Base-by-base conservation (phyloP, 2,888 invertebrate species). In the Dysmachus trigonus region DNA sequence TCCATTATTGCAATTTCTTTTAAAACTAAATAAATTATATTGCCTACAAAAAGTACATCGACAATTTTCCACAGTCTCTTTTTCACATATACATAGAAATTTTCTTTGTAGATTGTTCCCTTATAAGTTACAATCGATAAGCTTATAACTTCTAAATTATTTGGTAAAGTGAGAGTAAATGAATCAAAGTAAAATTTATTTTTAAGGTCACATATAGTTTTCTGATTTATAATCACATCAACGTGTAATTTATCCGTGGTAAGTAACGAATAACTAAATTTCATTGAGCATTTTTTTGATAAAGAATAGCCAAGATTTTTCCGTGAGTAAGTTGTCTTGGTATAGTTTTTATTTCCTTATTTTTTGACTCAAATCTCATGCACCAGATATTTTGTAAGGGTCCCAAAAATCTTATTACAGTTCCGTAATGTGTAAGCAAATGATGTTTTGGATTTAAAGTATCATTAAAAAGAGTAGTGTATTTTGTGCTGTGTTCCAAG, bases 401-500 rank as follows among this genome's bases (percentile, higher is more conserved):
- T 8, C 76, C 86, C 22, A 77, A 72, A 41, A 27, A 76, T 62
- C 51, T 3, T 47, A 86, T 86, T 30, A 86, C 72, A 18, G 74
- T 13, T 72, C 47, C 31, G 53, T 86, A 86, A 33, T 86, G 86
- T 8, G 47, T 13, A 38, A 86, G 62, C 15, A 77, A 51, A 74
- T 85, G 85, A 47, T n/a, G n/a, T n/a, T 87, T 87, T 53, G 74
- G 85, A 1, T 77, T 87, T 30, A 87, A 79, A 38, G 8, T 31
- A 71, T 53, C 81, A 38, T 15, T 22, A 38, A 53, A 85, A 22
- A 77, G 41, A 35, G 35, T 51, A 15, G 18, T 71, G 51, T 85
- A 79, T 4, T 41, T 27, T 15, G 13, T 18, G 74, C 73, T 73
- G 47, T 73, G 85, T 1, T 73, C 27, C 41, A 41, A 27, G 10